Percentiles rank a stretch among this genome's conserved stretches.
These are phyloP conservation scores for Dicrurus megarhynchus DNA, from an alignment of 2,113 vertebrate genomes.

Conservation along the genomic window DNA sequence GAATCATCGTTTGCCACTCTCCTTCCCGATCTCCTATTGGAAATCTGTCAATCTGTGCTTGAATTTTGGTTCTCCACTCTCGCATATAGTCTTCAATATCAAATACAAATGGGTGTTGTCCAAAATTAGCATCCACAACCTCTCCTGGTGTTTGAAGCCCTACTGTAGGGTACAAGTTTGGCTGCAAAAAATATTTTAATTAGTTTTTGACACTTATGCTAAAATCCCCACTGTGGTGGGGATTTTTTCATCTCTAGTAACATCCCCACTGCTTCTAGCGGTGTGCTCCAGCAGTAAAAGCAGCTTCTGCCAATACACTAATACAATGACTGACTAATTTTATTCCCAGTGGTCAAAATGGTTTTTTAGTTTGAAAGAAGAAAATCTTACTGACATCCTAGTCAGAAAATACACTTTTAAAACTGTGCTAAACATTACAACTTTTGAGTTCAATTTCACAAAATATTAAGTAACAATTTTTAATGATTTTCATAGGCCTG, in stretches of 20 bases:
- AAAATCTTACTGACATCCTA: not conserved
- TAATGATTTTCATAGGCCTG: not conserved
- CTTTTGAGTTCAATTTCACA: not conserved
- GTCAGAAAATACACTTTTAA: not conserved
- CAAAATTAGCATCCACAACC: constrained; percentile 97
- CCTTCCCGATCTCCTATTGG: constrained; percentile 93
- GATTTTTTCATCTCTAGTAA: not conserved
- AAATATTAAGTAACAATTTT: not conserved
- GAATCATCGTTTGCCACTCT: constrained; percentile 98
- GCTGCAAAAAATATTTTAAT: constrained; percentile 77
- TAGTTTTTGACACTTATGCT: constrained; percentile 12
- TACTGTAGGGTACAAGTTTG: constrained; percentile 97
- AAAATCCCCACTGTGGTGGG: not conserved
- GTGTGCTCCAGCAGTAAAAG: not conserved
- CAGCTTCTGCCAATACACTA: not conserved
- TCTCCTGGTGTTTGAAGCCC: constrained; percentile 97
- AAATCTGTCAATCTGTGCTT: constrained; percentile 94
- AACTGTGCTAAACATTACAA: not conserved
- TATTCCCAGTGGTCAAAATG: not conserved
- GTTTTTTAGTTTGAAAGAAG: not conserved
- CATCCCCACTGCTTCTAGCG: not conserved
- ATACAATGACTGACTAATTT: not conserved
- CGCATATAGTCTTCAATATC: constrained; percentile 99
- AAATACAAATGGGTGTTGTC: constrained; percentile 96
- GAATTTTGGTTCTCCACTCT: constrained; percentile 98